These are phyloP conservation scores for Buteo buteo DNA, from an alignment of 2,113 vertebrate genomes.

Conservation along the genomic window DNA sequence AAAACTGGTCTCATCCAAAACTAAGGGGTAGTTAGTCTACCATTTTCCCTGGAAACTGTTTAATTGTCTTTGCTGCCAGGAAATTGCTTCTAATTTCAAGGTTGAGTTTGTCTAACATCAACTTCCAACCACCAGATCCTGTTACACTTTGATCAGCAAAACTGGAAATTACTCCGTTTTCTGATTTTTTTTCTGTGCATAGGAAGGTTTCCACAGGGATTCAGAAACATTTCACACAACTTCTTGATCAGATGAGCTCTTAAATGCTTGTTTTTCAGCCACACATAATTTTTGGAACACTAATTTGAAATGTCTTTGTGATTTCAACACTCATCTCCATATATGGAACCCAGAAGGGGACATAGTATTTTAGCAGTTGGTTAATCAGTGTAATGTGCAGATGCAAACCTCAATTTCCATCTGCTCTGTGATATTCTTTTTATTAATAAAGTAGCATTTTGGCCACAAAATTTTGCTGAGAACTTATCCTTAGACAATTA, in stretches of 20 bases:
- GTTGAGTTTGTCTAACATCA: not conserved
- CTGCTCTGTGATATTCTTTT: not conserved
- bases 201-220: not conserved
- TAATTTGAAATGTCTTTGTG: not conserved
- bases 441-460: not conserved
- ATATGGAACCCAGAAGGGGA: not conserved
- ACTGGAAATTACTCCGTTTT: not conserved
- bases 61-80: not conserved
- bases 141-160: not conserved
- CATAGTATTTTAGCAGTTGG: not conserved
- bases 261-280: not conserved
- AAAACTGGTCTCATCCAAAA: not conserved
- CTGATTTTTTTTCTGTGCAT: not conserved
- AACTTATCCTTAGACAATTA: not conserved
- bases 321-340: not conserved
- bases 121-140: not conserved
- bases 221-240: not conserved
- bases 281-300: not conserved
- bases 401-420: not conserved
- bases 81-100: not conserved
- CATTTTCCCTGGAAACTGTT: not conserved
- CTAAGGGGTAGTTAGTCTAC: not conserved
- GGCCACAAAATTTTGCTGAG: not conserved
- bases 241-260: not conserved
- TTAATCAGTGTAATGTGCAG: not conserved